Evolutionary conservation across 2,113 vertebrate species (phyloP), one percentile per base, ranked within the genome.

Genomic region (Galbula dea): DNA sequence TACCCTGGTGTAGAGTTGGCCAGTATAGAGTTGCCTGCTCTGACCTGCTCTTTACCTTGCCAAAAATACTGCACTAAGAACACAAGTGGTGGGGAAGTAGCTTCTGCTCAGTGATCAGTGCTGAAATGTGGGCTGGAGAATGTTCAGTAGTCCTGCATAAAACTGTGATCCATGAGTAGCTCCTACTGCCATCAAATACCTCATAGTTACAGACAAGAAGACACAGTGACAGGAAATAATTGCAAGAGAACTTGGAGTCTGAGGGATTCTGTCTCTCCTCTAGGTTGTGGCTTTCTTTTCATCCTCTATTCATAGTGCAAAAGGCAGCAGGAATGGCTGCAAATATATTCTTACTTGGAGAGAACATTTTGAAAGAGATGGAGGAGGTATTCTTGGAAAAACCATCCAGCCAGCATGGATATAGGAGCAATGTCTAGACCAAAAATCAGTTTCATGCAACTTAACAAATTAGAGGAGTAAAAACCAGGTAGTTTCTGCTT

Each of bases 401-500:
- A 29, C 32, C 51, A 14, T 3, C 16, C 5, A 66, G 43, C 29
- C 65, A 73, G 59, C 51, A 43, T 22, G 55, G 48, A 11, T 39
- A 46, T 3, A 84, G 61, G 30, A 90, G 83, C 65, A 82, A 34
- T 20, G 75, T 52, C 92, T 90, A 69, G 45, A 66, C 79, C 74
- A 41, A 65, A 90, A 5, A 2, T 39, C 46, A 51, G 36, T 61
- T 88, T 74, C 86, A 88, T 16, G 30, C 55, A 61, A 36, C 41
- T 78, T 74, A 36, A n/a, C 15, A 73, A 86, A 73, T 39, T 39
- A 69, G 41, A 81, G 22, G 34, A 88, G 75, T 45, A 85, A 87
- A 89, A 92, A 15, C 39, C 75, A 82, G 66, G 75, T 88, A 90
- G 69, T 92, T 88, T 85, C 61, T 82, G 79, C 88, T 94, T 88